These are phyloP conservation scores for Dromiciops gliroides DNA, from an alignment of 2,113 vertebrate genomes.

Conservation along the genomic window DNA sequence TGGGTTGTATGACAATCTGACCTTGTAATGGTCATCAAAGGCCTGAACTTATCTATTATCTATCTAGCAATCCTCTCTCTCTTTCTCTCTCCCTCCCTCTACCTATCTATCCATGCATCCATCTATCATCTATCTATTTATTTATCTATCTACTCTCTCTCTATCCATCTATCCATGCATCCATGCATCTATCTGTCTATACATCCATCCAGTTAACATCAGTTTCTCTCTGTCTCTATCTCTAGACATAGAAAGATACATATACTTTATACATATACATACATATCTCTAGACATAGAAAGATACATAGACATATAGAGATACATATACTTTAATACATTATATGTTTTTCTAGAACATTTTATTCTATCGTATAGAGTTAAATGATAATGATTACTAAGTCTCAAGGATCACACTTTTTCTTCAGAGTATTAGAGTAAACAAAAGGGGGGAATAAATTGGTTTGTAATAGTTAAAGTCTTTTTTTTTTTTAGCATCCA, in stretches of 20 bases:
- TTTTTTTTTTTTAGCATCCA: slow-evolving; percentile 15
- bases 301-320: background rate
- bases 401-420: background rate
- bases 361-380: slow-evolving; percentile 27
- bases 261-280: background rate
- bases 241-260: background rate
- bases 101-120: background rate
- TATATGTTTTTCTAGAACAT: background rate
- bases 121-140: no score
- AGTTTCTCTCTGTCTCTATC: background rate
- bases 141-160: no score
- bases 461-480: background rate
- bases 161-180: background rate
- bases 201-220: background rate
- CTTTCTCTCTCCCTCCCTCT: rapidly evolving
- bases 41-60: background rate
- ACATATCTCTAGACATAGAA: background rate
- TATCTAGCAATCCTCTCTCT: background rate
- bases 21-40: background rate
- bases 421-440: background rate
- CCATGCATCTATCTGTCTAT: background rate
- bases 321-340: background rate
- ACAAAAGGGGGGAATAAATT: slow-evolving; percentile 31
- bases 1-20: background rate
- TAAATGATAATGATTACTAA: slow-evolving; percentile 32